Evolutionary conservation across 2,888 invertebrate species (phyloP), one percentile per base, ranked within the genome.

Genomic region (Branchipolynoe longqiensis): DNA sequence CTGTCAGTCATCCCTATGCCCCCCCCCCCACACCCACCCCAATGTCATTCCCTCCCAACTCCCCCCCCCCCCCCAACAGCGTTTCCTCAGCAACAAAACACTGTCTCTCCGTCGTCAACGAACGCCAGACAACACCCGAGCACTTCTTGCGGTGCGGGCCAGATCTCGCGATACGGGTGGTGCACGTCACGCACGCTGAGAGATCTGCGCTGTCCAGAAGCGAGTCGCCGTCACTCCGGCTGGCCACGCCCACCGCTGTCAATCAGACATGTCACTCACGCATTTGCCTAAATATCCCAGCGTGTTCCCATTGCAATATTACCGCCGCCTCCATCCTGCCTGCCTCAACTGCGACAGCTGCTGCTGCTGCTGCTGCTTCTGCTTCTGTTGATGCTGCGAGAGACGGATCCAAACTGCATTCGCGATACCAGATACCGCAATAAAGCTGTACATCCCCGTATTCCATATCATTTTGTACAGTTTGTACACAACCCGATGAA

Each of bases 181-280:
- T 56, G 8, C 8, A 12, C 18, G 48, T 12, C 18, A n/a, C 58
- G 12, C n/a, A 58, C n/a, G 12, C 14, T 25, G n/a, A n/a, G n/a
- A n/a, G n/a, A n/a, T n/a, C n/a, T n/a, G n/a, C n/a, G n/a, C n/a
- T n/a, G n/a, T n/a, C n/a, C n/a, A n/a, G n/a, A n/a, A n/a, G n/a
- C n/a, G n/a, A n/a, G n/a, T n/a, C n/a, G n/a, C n/a, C n/a, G 69
- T 1, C 25, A 2, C 28, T 25, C 18, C 1, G 48, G 31, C 1
- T 31, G 62, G 28, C 62, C 69, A 69, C 69, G 69, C 69, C 69
- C 69, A 69, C 69, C 12, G 36, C 69, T 69, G 69, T 69, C 69
- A 69, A 2, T 69, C 69, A 33, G 12, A 22, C 3, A 33, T 25
- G 69, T 22, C 69, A 69, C 33, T 69, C 69, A 69, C 38, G 3